Conservation (phyloP, 2,888 invertebrate species). For the Eupithecia abbreviata region DNA sequence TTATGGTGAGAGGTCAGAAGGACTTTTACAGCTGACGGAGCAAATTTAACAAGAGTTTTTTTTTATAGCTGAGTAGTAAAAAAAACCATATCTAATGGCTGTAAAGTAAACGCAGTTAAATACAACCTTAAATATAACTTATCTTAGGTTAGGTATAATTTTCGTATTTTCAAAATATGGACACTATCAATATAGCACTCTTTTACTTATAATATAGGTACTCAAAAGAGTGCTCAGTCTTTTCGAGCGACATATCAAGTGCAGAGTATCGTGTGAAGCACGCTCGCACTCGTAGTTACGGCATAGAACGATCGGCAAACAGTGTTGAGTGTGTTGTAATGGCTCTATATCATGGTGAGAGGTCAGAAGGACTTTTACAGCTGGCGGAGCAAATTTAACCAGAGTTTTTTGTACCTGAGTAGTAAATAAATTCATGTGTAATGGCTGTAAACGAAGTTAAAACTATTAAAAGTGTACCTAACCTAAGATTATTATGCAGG, state of each 20-base stretch:
- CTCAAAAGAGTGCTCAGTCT: background rate
- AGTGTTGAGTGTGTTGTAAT: constrained; percentile 64
- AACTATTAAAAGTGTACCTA: background rate
- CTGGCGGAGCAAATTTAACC: background rate
- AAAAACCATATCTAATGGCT: too few relatives aligned
- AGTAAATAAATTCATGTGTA: background rate
- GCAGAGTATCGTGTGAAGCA: constrained; percentile 18
- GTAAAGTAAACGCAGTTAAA: too few relatives aligned
- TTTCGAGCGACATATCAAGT: constrained; percentile 32
- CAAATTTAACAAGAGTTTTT: too few relatives aligned
- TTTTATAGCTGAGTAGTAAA: too few relatives aligned
- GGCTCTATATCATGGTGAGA: constrained; percentile 56
- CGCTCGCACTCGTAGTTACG: constrained; percentile 7
- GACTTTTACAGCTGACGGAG: constrained; percentile 35
- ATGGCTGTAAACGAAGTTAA: background rate
- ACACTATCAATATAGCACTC: too few relatives aligned
- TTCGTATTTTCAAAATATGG: too few relatives aligned
- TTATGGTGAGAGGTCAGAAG: constrained; percentile 47
- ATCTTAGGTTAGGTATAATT: too few relatives aligned
- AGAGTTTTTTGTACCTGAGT: background rate
- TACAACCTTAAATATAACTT: too few relatives aligned
- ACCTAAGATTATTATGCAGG: background rate
- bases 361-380: constrained; percentile 38
- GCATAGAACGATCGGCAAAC: constrained; percentile 54
- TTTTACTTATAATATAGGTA: too few relatives aligned